phyloP scores from a whole-genome alignment of 2,113 vertebrate species.

The Merops nubicus region DNA sequence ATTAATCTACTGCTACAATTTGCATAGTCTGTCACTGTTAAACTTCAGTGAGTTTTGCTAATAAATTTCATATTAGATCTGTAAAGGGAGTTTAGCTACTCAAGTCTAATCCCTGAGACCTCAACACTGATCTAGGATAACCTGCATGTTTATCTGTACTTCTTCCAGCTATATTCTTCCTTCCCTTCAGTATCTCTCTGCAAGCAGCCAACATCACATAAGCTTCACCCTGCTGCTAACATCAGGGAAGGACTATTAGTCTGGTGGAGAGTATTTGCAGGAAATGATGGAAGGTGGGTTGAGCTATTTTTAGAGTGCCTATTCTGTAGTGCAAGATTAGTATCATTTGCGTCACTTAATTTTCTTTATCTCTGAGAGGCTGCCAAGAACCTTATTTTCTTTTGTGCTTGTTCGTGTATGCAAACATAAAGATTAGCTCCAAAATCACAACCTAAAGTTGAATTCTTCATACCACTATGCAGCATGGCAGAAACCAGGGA shows the following conservation, averaged over 20 bases:
- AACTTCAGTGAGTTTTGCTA: background rate
- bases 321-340: background rate
- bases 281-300: background rate
- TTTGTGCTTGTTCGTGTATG: background rate
- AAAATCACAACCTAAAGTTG: background rate
- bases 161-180: background rate
- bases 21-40: background rate
- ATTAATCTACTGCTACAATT: background rate
- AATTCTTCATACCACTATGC: background rate
- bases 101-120: background rate
- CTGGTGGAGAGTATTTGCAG: background rate
- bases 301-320: background rate
- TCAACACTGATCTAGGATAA: background rate
- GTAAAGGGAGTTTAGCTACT: background rate
- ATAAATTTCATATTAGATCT: background rate
- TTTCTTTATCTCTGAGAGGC: background rate
- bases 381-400: background rate
- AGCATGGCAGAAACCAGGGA: background rate
- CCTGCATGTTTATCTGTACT: background rate
- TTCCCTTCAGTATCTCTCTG: background rate
- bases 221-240: background rate
- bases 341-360: background rate
- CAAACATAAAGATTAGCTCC: background rate
- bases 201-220: background rate
- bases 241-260: background rate